Evolutionary conservation across 2,797 vertebrate genomes (phyloP).

Genomic region (Tapera naevia): DNA sequence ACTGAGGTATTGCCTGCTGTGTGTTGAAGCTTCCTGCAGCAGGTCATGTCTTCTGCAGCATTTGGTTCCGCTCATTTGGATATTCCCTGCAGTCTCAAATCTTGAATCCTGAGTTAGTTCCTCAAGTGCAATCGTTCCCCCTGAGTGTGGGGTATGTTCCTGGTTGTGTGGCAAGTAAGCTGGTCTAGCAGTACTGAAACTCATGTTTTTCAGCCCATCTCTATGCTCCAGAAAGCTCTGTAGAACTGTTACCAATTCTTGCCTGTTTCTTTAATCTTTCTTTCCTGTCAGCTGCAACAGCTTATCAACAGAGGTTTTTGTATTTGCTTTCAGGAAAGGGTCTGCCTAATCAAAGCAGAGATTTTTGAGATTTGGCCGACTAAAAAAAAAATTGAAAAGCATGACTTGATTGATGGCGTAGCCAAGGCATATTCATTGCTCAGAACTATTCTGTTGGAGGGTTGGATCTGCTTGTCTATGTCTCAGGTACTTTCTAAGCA

Average conservation of each 20-base stretch:
- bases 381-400: too few relatives aligned
- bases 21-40: background rate
- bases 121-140: background rate
- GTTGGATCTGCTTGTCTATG: background rate
- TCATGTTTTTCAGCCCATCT: background rate
- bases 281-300: background rate
- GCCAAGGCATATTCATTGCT: background rate
- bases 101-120: background rate
- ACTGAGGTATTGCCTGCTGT: accelerated
- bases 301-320: background rate
- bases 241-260: background rate
- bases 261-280: background rate
- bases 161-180: background rate
- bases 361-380: background rate
- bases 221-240: background rate
- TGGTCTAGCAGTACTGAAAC: background rate
- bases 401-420: background rate
- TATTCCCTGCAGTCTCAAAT: background rate
- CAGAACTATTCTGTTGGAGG: background rate
- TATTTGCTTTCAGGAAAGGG: background rate
- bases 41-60: background rate
- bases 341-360: background rate
- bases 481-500: background rate
- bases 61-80: background rate
- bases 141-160: accelerated